phyloP scores from a whole-genome alignment of 2,113 vertebrate species.

The Ammodytes marinus region DNA sequence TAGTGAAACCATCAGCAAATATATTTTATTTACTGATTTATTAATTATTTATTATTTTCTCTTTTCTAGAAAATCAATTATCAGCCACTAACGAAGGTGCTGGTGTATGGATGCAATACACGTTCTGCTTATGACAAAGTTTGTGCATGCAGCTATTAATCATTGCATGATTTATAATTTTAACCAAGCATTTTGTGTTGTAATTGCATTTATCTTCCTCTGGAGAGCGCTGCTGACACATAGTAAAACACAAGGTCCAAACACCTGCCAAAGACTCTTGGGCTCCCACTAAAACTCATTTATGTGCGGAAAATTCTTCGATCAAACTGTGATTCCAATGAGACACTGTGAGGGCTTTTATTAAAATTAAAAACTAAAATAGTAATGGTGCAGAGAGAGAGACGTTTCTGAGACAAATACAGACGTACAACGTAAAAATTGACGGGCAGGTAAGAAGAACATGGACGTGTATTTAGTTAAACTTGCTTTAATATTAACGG shows the following conservation, averaged over 20 bases:
- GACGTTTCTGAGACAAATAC: neutral
- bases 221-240: constrained; percentile 41
- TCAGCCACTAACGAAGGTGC: neutral
- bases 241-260: neutral
- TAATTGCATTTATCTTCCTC: constrained; percentile 22
- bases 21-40: too few relatives aligned
- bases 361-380: neutral
- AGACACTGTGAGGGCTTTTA: neutral
- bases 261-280: neutral
- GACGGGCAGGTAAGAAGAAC: constrained; percentile 26
- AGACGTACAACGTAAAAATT: neutral
- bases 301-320: neutral
- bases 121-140: neutral
- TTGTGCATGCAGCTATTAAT: neutral
- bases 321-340: neutral
- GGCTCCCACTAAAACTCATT: neutral
- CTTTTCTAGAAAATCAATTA: neutral
- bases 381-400: neutral
- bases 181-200: neutral
- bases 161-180: neutral
- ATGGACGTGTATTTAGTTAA: constrained; percentile 36
- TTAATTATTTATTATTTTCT: too few relatives aligned
- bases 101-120: neutral
- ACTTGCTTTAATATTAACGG: constrained; percentile 56
- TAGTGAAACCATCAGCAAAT: too few relatives aligned